A percentile compares a stretch with the other conserved stretches of the same genome.
These are phyloP conservation scores for Xiphophorus hellerii DNA, from an alignment of 2,113 vertebrate species.

Conservation along the genomic window DNA sequence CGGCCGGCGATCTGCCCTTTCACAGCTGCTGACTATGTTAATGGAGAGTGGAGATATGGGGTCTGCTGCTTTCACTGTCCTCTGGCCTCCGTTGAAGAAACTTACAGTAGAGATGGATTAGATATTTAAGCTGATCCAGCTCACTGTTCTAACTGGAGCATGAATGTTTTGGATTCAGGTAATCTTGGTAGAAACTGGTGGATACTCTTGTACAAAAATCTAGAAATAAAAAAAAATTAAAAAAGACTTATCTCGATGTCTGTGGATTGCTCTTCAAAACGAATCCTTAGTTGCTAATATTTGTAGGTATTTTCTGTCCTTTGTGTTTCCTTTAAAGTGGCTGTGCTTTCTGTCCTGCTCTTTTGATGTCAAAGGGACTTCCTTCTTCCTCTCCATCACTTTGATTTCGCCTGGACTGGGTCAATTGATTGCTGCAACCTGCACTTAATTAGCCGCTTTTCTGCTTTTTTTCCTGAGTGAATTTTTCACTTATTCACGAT, in stretches of 20 bases:
- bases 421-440: neutral
- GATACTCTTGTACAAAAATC: neutral
- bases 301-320: neutral
- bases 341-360: neutral
- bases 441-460: neutral
- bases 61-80: conserved; percentile 26
- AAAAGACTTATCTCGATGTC: neutral
- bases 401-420: neutral
- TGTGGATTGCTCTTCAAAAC: neutral
- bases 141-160: conserved; percentile 2
- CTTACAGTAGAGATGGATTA: conserved; percentile 26
- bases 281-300: neutral
- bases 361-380: neutral
- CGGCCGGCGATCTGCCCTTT: conserved; percentile 58
- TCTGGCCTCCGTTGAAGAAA: neutral
- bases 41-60: conserved; percentile 50
- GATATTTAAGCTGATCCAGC: conserved; percentile 17
- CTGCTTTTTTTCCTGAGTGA: neutral
- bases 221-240: neutral
- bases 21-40: conserved; percentile 68
- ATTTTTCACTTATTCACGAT: neutral
- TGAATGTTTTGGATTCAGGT: conserved; percentile 16
- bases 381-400: neutral
- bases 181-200: neutral
- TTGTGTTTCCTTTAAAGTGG: neutral